phyloP scores from a whole-genome alignment of 2,113 vertebrate species.

The Diphyllodes magnificus region DNA sequence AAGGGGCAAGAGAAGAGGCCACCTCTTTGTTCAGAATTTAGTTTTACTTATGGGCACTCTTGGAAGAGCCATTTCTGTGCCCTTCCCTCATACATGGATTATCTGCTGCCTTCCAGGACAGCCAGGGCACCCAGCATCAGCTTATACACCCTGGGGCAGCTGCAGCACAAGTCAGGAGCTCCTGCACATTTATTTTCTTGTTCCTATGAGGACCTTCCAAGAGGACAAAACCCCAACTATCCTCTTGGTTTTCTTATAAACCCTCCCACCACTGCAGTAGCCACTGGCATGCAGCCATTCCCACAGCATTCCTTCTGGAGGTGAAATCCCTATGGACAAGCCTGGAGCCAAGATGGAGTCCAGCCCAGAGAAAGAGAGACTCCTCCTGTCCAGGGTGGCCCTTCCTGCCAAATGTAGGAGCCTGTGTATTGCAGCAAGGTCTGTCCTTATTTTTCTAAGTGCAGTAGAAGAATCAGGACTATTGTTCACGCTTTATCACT shows the following conservation, averaged over 20 bases:
- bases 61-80: neutral
- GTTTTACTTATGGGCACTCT: neutral
- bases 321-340: neutral
- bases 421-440: neutral
- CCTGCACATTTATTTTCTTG: neutral
- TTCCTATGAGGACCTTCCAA: neutral
- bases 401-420: neutral
- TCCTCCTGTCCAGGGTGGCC: neutral
- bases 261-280: neutral
- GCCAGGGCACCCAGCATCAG: neutral
- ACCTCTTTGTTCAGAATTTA: neutral
- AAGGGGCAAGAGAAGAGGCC: neutral
- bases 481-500: neutral
- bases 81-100: neutral
- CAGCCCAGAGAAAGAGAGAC: neutral
- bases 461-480: neutral
- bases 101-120: neutral
- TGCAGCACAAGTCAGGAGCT: neutral
- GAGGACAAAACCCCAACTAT: rapidly evolving
- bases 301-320: rapidly evolving
- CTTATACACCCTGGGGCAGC: neutral
- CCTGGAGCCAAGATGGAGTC: neutral
- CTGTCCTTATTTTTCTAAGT: neutral
- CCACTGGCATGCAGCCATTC: neutral
- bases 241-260: neutral